Evolutionary conservation across 2,113 vertebrate species (phyloP).

Genomic region (Ceuthmochares aereus): DNA sequence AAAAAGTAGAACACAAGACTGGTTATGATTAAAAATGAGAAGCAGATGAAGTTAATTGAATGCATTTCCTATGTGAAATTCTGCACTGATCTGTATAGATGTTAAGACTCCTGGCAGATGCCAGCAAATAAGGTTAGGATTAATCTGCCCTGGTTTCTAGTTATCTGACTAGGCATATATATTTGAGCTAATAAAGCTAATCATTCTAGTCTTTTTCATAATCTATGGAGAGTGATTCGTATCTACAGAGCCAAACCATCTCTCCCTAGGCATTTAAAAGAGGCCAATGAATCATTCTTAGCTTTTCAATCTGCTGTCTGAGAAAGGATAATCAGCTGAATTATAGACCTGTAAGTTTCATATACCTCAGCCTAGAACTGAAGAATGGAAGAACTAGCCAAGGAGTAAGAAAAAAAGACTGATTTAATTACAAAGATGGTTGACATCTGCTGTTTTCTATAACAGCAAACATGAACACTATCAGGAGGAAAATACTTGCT

Average conservation of each 20-base stretch:
- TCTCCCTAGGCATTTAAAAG: neutral
- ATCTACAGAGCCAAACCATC: neutral
- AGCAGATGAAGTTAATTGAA: neutral
- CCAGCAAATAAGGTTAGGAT: neutral
- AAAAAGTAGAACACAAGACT: neutral
- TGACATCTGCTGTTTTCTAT: neutral
- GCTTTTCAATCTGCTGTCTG: neutral
- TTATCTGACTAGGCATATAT: neutral
- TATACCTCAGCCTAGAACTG: neutral
- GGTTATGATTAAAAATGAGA: neutral
- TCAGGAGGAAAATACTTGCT: neutral
- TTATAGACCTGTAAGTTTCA: neutral
- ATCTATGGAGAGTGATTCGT: neutral
- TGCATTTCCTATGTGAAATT: neutral
- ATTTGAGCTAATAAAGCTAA: neutral
- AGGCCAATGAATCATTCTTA: neutral
- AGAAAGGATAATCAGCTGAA: neutral
- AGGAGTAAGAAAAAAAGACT: neutral
- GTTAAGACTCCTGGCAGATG: neutral
- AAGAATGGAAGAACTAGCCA: neutral
- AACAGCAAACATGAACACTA: neutral
- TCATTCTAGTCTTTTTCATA: neutral
- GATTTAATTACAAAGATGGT: neutral
- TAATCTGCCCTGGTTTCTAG: neutral
- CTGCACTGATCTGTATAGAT: neutral